phyloP scores from a whole-genome alignment of 2,797 vertebrate species.

The Danio choprae region DNA sequence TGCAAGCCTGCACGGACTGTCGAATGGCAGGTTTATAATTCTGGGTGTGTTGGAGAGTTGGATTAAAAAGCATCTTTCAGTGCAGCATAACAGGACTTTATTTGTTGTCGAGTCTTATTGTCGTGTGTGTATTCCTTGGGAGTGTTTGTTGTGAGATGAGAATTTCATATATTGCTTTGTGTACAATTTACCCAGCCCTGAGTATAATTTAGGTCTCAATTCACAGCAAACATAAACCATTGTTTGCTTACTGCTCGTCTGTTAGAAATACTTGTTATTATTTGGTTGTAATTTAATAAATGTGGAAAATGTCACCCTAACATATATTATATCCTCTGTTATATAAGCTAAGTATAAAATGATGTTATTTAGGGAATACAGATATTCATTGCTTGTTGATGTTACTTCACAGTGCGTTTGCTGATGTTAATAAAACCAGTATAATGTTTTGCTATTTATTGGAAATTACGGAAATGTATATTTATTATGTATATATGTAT shows the following conservation, averaged over 20 bases:
- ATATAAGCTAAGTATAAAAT: no score
- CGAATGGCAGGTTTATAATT: conserved; percentile 40
- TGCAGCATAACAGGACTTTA: not conserved
- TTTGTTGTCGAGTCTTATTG: not conserved
- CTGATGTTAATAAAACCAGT: no score
- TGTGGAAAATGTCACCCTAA: not conserved
- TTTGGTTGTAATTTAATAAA: not conserved
- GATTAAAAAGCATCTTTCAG: conserved; percentile 34
- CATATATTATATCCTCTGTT: not conserved
- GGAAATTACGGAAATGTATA: no score
- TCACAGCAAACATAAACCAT: not conserved
- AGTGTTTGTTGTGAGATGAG: not conserved
- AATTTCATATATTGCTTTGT: not conserved
- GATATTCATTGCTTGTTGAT: no score
- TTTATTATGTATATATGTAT: no score
- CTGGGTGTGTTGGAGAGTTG: conserved; percentile 5
- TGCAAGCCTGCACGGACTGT: not conserved
- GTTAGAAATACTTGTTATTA: not conserved
- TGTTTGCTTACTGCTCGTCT: not conserved
- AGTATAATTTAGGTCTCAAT: not conserved
- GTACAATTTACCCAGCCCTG: not conserved
- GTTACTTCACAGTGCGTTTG: no score
- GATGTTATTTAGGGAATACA: no score
- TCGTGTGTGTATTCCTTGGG: not conserved
- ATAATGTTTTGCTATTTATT: no score